Base-by-base conservation (phyloP, 2,797 vertebrate genomes). In the Crypturellus tataupa region DNA sequence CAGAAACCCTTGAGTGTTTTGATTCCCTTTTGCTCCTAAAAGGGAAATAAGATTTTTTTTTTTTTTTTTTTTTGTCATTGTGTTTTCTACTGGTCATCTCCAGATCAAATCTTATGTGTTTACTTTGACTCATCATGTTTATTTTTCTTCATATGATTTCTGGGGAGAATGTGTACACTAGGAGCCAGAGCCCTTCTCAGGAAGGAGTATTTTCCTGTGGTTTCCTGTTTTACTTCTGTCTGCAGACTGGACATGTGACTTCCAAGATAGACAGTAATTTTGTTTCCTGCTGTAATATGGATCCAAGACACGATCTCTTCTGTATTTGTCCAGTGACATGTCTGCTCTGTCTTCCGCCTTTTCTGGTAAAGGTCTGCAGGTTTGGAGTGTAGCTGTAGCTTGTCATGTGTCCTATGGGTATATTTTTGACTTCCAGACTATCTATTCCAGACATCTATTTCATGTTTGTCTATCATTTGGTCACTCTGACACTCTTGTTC, bases 151-250 rank as follows among this genome's bases (percentile, higher is more conserved):
- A 18, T 51, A 2, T 2, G n/a, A n/a, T 35, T 12, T 29, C 53
- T 75, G 46, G 51, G 47, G 33, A 78, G 10, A 0, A 0, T 1
- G 5, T 85, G 60, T 70, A 27, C 86, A 53, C 40, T 46, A 53
- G 19, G 16, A 71, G 46, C 12, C 73, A 58, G 58, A 15, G 15
- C 44, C 67, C 14, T 4, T 70, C 18, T 5, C 73, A 75, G 35
- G 40, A 62, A 19, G 46, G 35, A 70, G 18, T 37, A n/a, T 33
- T 56, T 68, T 77, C 59, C n/a, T 40, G 51, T 77, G 53, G 7
- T 39, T 80, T 84, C 47, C 33, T 72, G 42, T 77, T 55, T 63
- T 63, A 40, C 55, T 80, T 80, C 44, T 49, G 6, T 35, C 49
- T 46, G 20, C 14, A 53, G 60, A 37, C 35, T 19, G 13, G 16